Conservation (phyloP, 2,888 invertebrate genomes). For the Scelioninae gen. 1 region DNA sequence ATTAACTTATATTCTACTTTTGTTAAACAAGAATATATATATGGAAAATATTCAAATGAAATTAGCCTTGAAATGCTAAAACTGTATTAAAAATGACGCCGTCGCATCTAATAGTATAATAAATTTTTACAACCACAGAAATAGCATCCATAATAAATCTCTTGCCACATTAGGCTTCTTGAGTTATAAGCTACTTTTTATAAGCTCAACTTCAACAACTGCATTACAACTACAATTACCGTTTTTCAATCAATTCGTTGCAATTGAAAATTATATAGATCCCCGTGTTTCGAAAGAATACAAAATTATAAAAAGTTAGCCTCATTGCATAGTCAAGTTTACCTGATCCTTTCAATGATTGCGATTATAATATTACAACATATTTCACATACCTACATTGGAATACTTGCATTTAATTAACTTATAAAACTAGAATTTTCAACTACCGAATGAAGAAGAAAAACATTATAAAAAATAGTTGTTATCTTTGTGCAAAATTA, state of each 20-base stretch:
- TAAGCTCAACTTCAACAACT: too few species aligned
- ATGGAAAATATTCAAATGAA: not conserved
- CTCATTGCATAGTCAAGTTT: constrained; percentile 6
- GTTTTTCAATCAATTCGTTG: constrained; percentile 8
- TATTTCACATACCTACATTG: constrained; percentile 26
- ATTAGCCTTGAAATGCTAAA: not conserved
- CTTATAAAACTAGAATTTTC: not conserved
- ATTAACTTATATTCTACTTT: too few species aligned
- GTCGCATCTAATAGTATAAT: constrained; percentile 27
- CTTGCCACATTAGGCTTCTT: constrained; percentile 10
- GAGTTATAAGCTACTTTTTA: not conserved
- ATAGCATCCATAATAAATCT: constrained; percentile 19
- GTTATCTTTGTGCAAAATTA: too few species aligned
- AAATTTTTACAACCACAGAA: constrained; percentile 9
- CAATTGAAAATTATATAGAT: constrained; percentile 9
- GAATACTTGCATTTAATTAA: constrained; percentile 29
- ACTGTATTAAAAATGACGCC: constrained; percentile 24
- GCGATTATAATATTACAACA: constrained; percentile 25
- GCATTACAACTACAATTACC: too few species aligned
- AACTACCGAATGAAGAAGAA: not conserved
- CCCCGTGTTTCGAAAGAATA: too few species aligned
- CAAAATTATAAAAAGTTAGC: too few species aligned
- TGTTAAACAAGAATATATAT: not conserved
- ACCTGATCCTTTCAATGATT: constrained; percentile 25
- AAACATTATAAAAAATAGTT: too few species aligned